Conservation (phyloP, 2,797 vertebrate species). For the Furcifer pardalis region DNA sequence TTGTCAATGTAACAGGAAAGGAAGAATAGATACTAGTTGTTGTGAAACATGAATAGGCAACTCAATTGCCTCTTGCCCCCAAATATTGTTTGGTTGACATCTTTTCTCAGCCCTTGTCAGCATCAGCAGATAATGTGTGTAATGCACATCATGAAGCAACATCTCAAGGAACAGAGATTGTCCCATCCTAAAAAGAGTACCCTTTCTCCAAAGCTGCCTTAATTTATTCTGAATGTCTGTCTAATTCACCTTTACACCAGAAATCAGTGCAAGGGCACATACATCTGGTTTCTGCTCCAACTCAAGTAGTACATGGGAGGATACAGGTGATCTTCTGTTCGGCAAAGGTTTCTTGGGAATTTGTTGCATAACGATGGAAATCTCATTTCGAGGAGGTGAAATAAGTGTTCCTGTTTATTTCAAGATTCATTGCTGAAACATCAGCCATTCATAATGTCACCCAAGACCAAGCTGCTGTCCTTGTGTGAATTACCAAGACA, state of each 20-base stretch:
- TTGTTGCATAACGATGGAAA: background rate
- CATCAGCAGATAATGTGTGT: background rate
- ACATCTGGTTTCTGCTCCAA: background rate
- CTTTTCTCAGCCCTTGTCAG: background rate
- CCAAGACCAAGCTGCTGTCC: background rate
- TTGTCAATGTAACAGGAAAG: background rate
- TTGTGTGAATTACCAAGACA: background rate
- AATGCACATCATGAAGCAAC: background rate
- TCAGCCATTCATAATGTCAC: background rate
- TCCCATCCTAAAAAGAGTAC: background rate
- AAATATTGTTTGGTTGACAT: background rate
- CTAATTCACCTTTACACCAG: background rate
- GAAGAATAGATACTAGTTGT: background rate
- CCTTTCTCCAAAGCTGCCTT: background rate
- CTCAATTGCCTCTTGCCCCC: background rate
- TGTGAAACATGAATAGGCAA: background rate
- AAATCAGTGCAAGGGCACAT: background rate
- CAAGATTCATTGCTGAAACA: background rate
- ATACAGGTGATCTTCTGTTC: background rate
- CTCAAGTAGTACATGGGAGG: background rate
- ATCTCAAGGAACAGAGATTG: background rate
- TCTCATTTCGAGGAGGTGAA: background rate
- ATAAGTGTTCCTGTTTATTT: background rate
- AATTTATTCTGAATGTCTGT: background rate
- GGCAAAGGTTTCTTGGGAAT: background rate